Evolutionary conservation across 1,140 invertebrate genomes (phyloP).

Genomic region (Sminthurides bifidus): DNA sequence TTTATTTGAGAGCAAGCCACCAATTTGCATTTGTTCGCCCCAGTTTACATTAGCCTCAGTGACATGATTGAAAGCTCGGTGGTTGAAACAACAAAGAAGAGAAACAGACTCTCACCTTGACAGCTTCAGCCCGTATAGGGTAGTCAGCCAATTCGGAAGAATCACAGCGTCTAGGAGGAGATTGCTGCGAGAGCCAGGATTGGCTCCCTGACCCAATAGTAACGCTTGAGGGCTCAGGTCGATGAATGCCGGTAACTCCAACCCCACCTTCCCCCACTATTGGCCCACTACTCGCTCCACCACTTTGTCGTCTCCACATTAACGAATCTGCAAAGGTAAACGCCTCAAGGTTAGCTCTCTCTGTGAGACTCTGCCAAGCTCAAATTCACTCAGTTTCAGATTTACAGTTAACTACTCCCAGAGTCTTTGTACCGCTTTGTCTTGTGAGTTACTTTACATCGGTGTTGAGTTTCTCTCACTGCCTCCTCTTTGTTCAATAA

Average conservation of each 20-base stretch:
- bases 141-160: conserved; percentile 31
- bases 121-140: conserved; percentile 22
- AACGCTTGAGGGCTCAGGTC: conserved; percentile 12
- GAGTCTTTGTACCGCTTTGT: no score
- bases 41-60: no score
- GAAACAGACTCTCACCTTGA: conserved; percentile 30
- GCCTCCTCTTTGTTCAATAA: no score
- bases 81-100: no score
- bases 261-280: conserved; percentile 22
- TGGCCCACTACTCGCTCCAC: conserved; percentile 27
- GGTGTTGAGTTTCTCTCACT: no score
- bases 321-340: conserved; percentile 21
- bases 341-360: not conserved
- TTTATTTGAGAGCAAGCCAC: no score
- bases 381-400: no score
- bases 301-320: conserved; percentile 32
- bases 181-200: conserved; percentile 10
- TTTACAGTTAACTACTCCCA: no score
- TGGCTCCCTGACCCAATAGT: conserved; percentile 10
- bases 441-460: no score
- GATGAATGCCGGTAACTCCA: conserved; percentile 18
- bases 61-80: no score
- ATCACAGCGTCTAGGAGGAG: conserved; percentile 24
- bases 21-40: no score
- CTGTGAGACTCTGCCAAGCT: not conserved